Evolutionary conservation across 2,888 invertebrate species (phyloP).

Genomic region (Plusia festucae): DNA sequence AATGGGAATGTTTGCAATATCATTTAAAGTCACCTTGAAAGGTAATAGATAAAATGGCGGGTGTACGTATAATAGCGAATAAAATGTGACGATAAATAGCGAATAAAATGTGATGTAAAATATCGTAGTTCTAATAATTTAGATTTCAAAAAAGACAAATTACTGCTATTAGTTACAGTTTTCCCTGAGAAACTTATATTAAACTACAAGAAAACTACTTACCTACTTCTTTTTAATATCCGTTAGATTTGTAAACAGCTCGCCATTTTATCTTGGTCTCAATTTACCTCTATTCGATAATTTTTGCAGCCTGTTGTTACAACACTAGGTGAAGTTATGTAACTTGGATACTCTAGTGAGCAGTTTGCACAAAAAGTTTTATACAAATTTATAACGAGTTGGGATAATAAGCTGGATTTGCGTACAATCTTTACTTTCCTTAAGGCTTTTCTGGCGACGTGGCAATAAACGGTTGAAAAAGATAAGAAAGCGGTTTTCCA

Average conservation of each 20-base stretch:
- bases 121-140: background rate
- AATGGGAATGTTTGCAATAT: background rate
- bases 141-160: background rate
- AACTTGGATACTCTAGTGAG: conserved; percentile 41
- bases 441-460: conserved; percentile 30
- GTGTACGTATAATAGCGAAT: no score
- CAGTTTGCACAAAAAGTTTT: conserved; percentile 55
- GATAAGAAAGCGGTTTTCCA: conserved; percentile 50
- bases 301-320: conserved; percentile 49
- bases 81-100: no score
- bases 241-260: conserved; percentile 30
- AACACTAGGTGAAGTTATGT: conserved; percentile 38
- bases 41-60: no score
- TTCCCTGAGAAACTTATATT: conserved; percentile 8
- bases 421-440: conserved; percentile 48
- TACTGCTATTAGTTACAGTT: background rate
- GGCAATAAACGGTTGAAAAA: conserved; percentile 47
- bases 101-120: no score
- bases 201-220: conserved; percentile 20
- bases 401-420: conserved; percentile 58
- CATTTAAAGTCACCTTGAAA: background rate
- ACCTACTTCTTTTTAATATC: conserved; percentile 24
- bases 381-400: conserved; percentile 58
- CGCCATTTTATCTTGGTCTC: conserved; percentile 13
- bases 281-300: conserved; percentile 46